These are phyloP conservation scores for Philhelius pedissequus DNA, from an alignment of 2,888 invertebrate genomes.

Conservation along the genomic window DNA sequence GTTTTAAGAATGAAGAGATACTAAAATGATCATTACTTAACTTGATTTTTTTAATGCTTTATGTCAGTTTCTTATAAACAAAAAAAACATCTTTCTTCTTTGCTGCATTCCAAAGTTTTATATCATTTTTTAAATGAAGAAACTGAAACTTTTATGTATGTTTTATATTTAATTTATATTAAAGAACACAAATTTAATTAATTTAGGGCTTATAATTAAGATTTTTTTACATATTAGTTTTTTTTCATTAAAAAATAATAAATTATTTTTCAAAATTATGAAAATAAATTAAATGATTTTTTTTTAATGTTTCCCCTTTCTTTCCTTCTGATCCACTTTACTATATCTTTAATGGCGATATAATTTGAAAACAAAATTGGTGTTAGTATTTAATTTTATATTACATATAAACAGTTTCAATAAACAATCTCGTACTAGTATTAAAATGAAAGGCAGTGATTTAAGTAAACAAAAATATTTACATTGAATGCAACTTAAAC, in stretches of 20 bases:
- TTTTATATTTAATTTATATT: slow-evolving; percentile 1
- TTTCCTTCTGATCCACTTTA: neutral
- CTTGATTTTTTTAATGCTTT: neutral
- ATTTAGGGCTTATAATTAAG: neutral
- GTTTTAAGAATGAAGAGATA: no score
- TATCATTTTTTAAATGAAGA: neutral
- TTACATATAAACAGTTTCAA: no score
- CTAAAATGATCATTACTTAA: neutral
- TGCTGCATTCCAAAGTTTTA: slow-evolving; percentile 2
- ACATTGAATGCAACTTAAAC: no score
- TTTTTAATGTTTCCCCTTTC: neutral
- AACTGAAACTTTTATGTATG: neutral
- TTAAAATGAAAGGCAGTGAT: no score
- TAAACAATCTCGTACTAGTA: no score
- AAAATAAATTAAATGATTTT: slow-evolving; percentile 14
- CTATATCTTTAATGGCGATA: neutral
- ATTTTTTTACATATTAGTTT: slow-evolving; percentile 2
- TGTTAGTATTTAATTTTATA: no score
- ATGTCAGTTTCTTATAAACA: neutral
- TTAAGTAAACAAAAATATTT: no score
- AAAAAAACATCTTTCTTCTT: neutral
- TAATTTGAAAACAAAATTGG: neutral
- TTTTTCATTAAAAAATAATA: slow-evolving; percentile 26
- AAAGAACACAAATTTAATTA: neutral
- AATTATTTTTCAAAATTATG: slow-evolving; percentile 48